phyloP scores from a whole-genome alignment of 2,113 vertebrate species.

The Mesitornis unicolor region DNA sequence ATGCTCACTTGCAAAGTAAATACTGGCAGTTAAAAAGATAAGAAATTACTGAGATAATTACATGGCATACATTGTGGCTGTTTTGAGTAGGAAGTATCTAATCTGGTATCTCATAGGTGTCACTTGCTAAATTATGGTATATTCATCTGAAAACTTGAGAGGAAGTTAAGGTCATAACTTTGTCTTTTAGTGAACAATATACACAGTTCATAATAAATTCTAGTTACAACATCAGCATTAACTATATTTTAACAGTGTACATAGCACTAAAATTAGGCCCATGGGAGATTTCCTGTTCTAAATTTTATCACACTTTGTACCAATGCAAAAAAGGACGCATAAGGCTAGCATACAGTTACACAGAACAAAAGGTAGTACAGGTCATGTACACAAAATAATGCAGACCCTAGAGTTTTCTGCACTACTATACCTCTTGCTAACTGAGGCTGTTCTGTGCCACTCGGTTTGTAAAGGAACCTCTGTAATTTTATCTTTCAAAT shows the following conservation, averaged over 20 bases:
- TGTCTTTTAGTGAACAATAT: neutral
- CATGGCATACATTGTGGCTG: neutral
- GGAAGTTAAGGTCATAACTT: neutral
- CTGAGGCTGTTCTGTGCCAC: neutral
- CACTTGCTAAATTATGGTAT: neutral
- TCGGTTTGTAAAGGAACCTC: neutral
- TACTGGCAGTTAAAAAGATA: neutral
- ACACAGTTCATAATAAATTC: neutral
- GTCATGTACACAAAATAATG: neutral
- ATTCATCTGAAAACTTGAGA: neutral
- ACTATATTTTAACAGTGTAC: neutral
- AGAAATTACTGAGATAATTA: neutral
- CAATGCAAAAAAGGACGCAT: neutral
- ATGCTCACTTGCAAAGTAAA: neutral
- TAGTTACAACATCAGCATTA: neutral
- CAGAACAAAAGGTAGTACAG: conserved; percentile 4
- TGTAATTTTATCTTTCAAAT: neutral
- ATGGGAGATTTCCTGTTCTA: neutral
- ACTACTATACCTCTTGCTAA: neutral
- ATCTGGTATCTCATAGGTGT: neutral
- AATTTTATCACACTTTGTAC: neutral
- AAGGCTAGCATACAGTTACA: neutral
- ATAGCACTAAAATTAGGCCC: neutral
- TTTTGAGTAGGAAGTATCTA: neutral
- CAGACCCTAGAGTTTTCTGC: neutral